Evolutionary conservation across 2,797 vertebrate genomes (phyloP).

Genomic region (Gorsachius magnificus): DNA sequence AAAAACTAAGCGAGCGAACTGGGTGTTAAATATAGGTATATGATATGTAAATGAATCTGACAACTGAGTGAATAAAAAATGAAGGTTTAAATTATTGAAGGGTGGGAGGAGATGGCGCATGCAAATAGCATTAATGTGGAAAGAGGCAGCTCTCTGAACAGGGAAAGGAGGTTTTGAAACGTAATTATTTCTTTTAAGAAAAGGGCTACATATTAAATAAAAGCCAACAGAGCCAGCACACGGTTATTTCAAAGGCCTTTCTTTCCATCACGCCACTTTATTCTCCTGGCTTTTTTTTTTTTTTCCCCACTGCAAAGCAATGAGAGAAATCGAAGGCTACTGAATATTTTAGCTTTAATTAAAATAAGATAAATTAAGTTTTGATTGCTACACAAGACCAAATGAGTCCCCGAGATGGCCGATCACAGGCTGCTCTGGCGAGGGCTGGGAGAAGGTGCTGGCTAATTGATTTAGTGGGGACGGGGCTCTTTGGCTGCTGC

Average conservation of each 20-base stretch:
- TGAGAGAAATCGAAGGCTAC: background rate
- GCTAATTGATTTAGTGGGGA: background rate
- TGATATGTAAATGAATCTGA: slow-evolving; percentile 58
- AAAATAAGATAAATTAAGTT: slow-evolving; percentile 15
- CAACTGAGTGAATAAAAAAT: slow-evolving; percentile 61
- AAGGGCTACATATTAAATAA: background rate
- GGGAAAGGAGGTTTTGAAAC: slow-evolving; percentile 17
- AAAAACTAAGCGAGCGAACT: background rate
- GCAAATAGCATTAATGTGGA: slow-evolving; percentile 62
- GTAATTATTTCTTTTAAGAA: slow-evolving; percentile 25
- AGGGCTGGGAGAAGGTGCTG: background rate
- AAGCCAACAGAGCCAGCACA: background rate
- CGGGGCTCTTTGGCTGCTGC: rapidly evolving
- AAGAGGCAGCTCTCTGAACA: slow-evolving; percentile 42
- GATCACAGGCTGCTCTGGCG: background rate
- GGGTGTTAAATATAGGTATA: slow-evolving; percentile 46
- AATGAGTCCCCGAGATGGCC: background rate
- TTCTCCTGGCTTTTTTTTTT: background rate
- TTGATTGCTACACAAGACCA: background rate
- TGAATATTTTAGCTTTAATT: background rate
- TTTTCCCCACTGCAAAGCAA: background rate
- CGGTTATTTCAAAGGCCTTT: slow-evolving; percentile 18
- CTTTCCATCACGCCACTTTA: background rate
- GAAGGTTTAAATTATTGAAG: slow-evolving; percentile 70
- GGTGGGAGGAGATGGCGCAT: slow-evolving; percentile 63